Conservation (phyloP, 2,797 vertebrate genomes). For the Chrysocyon brachyurus region DNA sequence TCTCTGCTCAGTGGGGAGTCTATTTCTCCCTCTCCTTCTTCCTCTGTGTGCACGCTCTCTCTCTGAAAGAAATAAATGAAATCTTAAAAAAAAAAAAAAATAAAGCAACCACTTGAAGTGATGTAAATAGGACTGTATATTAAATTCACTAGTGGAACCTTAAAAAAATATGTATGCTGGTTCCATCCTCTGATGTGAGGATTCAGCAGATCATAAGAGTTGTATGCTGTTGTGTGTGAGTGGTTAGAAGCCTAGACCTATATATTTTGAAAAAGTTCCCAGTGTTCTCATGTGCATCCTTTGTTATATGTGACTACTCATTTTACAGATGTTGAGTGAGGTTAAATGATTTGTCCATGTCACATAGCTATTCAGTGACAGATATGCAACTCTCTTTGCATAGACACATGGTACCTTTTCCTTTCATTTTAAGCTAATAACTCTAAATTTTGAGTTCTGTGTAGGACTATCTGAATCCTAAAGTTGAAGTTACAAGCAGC, state of each 20-base stretch:
- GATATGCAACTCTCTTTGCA: not conserved
- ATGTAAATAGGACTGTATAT: not conserved
- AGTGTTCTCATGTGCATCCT: not conserved
- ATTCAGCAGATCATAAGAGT: not conserved
- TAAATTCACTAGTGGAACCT: not conserved
- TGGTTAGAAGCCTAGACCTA: not conserved
- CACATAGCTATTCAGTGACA: not conserved
- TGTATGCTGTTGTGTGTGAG: not conserved
- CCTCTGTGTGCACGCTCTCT: too few relatives aligned
- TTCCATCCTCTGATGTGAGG: not conserved
- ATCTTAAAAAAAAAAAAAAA: too few relatives aligned
- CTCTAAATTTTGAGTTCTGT: not conserved
- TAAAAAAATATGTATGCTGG: not conserved
- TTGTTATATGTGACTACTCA: not conserved
- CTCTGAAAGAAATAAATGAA: too few relatives aligned
- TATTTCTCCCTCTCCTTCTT: too few relatives aligned
- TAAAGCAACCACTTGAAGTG: not conserved
- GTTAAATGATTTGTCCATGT: not conserved
- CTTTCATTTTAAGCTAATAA: not conserved
- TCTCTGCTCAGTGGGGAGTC: too few relatives aligned
- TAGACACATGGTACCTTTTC: not conserved
- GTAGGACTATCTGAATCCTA: not conserved
- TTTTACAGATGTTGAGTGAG: not conserved
- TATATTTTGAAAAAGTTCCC: not conserved
- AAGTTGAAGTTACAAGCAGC: not conserved